phyloP scores from a whole-genome alignment of 2,888 invertebrate genomes.

The Stenichneumon culpator region DNA sequence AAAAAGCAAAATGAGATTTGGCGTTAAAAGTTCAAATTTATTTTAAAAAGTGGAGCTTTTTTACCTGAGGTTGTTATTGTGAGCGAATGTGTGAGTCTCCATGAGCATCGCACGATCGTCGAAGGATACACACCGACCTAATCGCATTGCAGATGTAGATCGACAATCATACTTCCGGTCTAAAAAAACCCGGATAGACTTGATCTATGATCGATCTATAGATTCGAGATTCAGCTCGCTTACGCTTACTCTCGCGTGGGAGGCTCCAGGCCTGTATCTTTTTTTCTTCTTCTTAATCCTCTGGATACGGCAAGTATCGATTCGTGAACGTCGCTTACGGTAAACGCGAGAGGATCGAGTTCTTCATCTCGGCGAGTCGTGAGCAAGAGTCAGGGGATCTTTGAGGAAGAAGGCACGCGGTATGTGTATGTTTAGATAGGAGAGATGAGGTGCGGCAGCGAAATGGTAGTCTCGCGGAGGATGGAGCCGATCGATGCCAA shows the following conservation, averaged over 20 bases:
- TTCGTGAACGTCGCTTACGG: conserved; percentile 48
- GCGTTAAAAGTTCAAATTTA: neutral
- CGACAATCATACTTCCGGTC: neutral
- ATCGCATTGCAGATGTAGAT: neutral
- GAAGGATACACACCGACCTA: too few species aligned
- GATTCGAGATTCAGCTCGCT: conserved; percentile 33
- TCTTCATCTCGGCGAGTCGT: conserved; percentile 42
- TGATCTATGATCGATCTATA: neutral
- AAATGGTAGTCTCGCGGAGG: conserved; percentile 12
- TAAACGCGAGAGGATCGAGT: conserved; percentile 29
- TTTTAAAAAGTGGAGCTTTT: neutral
- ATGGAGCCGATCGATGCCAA: conserved; percentile 60
- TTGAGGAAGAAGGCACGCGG: conserved; percentile 37
- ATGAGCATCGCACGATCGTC: too few species aligned
- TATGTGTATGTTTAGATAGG: conserved; percentile 28
- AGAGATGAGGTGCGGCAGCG: conserved; percentile 19
- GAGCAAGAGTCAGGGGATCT: conserved; percentile 7
- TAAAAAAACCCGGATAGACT: neutral
- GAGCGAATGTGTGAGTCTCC: neutral
- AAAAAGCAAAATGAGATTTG: neutral
- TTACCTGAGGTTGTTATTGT: neutral
- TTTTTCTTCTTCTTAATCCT: neutral
- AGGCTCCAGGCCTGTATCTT: conserved; percentile 35
- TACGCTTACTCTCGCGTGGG: conserved; percentile 59
- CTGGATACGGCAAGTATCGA: neutral